Percentiles rank a stretch among this genome's conserved stretches.
Evolutionary conservation across 2,888 invertebrate species (phyloP).

Genomic region (Drosophila subquinaria): DNA sequence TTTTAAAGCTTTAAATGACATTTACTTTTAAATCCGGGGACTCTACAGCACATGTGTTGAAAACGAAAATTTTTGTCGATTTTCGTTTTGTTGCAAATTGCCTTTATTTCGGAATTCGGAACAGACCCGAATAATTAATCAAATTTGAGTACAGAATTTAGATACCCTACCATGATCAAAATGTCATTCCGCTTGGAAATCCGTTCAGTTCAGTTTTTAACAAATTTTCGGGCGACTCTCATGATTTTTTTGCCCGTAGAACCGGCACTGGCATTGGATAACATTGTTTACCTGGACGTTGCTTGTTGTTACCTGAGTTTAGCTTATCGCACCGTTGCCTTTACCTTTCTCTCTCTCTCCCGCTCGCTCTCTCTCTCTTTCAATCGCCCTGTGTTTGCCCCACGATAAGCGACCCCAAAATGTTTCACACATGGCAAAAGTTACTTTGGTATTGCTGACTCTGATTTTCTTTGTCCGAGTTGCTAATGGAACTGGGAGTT

Average conservation of each 20-base stretch:
- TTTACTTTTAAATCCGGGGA: no score
- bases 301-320: slow-evolving; percentile 62
- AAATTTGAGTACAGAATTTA: no score
- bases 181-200: no score
- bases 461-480: slow-evolving; percentile 39
- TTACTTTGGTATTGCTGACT: slow-evolving; percentile 34
- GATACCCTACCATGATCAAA: no score
- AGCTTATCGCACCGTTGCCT: slow-evolving; percentile 63
- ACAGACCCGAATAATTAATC: no score
- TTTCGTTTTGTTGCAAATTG: no score
- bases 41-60: no score
- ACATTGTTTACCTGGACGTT: slow-evolving; percentile 68
- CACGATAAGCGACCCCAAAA: slow-evolving; percentile 64
- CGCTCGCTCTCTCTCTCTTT: background rate
- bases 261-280: slow-evolving; percentile 38
- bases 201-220: no score
- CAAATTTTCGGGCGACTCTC: slow-evolving; percentile 5
- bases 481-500: slow-evolving; percentile 4
- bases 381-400: slow-evolving; percentile 6
- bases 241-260: slow-evolving; percentile 13
- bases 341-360: background rate
- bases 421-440: slow-evolving; percentile 14
- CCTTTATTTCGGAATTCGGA: no score
- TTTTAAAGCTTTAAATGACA: no score
- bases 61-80: no score